Evolutionary conservation across 2,113 vertebrate genomes (phyloP).

Genomic region (Onychostruthus taczanowskii): DNA sequence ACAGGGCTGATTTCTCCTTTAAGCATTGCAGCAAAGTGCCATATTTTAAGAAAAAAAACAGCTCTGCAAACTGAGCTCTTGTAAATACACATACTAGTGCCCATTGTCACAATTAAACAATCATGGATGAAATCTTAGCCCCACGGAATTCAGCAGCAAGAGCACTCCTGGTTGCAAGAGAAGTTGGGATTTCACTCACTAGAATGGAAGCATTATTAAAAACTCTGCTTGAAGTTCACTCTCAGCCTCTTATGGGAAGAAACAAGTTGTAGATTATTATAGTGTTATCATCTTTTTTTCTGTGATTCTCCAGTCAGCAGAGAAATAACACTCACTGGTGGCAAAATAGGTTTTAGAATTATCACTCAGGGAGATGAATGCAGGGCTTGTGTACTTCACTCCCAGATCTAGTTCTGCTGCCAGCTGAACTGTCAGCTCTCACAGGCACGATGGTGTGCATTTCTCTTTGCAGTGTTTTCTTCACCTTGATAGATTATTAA

Average conservation of each 20-base stretch:
- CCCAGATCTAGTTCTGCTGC: neutral
- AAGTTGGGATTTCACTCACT: neutral
- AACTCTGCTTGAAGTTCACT: neutral
- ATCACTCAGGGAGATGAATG: neutral
- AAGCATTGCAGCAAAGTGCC: neutral
- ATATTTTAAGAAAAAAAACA: neutral
- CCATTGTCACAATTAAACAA: neutral
- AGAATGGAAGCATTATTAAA: neutral
- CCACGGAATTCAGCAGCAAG: neutral
- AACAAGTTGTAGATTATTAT: neutral
- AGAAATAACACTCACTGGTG: neutral
- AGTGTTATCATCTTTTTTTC: neutral
- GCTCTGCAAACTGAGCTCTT: neutral
- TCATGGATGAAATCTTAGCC: neutral
- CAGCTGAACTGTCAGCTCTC: neutral
- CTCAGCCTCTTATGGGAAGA: neutral
- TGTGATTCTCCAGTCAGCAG: neutral
- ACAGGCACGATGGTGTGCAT: accelerated
- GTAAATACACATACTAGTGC: neutral
- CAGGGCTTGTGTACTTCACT: neutral
- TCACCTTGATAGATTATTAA: neutral
- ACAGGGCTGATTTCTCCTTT: neutral
- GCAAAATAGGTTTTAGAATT: constrained; percentile 27
- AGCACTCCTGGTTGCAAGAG: neutral
- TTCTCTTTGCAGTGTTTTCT: neutral